A percentile compares a stretch with the other conserved stretches of the same genome.
Conservation (phyloP, 92 coral and sea anemone genomes). For the Bergia sp. region DNA sequence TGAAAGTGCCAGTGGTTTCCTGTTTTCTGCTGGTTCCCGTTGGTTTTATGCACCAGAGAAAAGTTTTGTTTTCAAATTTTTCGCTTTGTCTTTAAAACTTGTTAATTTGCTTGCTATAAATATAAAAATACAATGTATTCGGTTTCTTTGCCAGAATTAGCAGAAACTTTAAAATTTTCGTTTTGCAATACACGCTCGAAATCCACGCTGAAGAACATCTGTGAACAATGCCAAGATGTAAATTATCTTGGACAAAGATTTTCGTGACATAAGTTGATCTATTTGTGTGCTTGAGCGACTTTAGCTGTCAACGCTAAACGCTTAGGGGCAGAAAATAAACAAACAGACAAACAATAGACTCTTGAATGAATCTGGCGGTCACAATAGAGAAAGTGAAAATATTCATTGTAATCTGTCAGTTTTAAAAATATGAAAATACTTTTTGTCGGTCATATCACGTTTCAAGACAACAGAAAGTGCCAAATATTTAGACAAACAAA, state of each 20-base stretch:
- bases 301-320: constrained; percentile 19
- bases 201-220: neutral
- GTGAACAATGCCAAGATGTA: constrained; percentile 20
- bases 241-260: neutral
- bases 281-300: neutral
- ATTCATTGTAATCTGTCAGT: neutral
- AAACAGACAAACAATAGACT: constrained; percentile 8
- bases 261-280: constrained; percentile 17
- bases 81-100: neutral
- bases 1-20: too few relatives aligned
- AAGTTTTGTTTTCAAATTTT: neutral
- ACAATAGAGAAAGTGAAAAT: neutral
- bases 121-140: neutral
- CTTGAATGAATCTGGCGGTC: neutral
- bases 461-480: neutral
- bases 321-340: neutral
- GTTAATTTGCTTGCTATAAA: neutral
- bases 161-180: neutral
- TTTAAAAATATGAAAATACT: neutral
- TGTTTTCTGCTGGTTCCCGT: neutral
- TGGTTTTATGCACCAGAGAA: neutral
- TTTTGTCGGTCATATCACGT: constrained; percentile 7
- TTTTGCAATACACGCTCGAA: neutral
- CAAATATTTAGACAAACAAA: neutral
- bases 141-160: neutral